Evolutionary conservation across 64 coral and sea anemone species (phyloP).

Genomic region (Montipora foliosa): DNA sequence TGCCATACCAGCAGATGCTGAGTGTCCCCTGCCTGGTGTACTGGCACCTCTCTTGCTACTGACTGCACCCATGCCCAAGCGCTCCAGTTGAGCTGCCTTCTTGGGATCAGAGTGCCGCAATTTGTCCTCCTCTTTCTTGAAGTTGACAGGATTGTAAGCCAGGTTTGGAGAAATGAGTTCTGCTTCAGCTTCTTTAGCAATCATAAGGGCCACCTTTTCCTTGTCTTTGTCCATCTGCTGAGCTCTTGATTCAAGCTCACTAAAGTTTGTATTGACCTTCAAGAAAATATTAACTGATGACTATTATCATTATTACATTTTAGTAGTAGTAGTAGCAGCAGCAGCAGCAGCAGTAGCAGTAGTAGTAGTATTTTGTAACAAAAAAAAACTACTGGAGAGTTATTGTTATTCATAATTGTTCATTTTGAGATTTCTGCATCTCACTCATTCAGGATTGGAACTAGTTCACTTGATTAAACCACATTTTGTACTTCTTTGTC

Average conservation of each 20-base stretch:
- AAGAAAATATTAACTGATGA: not conserved
- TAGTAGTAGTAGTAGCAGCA: too few species aligned
- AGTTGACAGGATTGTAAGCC: constrained; percentile 77
- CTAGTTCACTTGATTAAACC: too few species aligned
- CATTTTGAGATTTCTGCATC: too few species aligned
- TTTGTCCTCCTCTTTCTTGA: constrained; percentile 96
- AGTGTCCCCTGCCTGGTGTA: constrained; percentile 85
- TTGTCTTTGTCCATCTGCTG: constrained; percentile 84
- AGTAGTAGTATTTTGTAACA: too few species aligned
- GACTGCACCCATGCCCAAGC: constrained; percentile 85
- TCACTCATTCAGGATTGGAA: too few species aligned
- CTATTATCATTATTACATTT: not conserved
- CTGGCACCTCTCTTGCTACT: constrained; percentile 24
- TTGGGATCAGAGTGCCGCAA: constrained; percentile 89
- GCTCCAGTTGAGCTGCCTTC: constrained; percentile 95
- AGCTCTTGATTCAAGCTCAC: constrained; percentile 85
- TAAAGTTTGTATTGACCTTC: constrained; percentile 93
- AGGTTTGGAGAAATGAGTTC: constrained; percentile 88
- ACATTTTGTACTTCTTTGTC: too few species aligned
- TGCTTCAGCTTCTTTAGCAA: constrained; percentile 74
- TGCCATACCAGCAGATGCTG: constrained; percentile 89
- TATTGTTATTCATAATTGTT: too few species aligned
- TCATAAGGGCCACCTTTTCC: constrained; percentile 70
- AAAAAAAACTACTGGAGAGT: too few species aligned
- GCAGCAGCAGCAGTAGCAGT: too few species aligned